phyloP scores from a whole-genome alignment of 2,113 vertebrate species.

The Jacana jacana region DNA sequence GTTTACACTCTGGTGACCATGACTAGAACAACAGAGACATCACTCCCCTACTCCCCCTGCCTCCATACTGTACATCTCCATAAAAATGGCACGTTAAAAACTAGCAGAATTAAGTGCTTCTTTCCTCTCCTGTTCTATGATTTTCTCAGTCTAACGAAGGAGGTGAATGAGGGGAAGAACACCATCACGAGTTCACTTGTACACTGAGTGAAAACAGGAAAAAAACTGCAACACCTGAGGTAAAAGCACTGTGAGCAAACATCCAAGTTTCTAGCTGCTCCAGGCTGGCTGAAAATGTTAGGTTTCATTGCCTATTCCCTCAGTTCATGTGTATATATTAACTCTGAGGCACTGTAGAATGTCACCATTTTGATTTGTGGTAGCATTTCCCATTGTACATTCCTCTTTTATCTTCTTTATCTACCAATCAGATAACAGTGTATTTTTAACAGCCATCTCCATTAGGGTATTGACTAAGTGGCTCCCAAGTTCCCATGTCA shows the following conservation, averaged over 20 bases:
- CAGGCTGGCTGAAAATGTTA: not conserved
- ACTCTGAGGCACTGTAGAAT: not conserved
- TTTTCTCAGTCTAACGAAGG: not conserved
- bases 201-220: not conserved
- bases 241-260: not conserved
- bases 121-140: not conserved
- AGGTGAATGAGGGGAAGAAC: not conserved
- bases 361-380: conserved; percentile 2
- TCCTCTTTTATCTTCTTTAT: conserved; percentile 40
- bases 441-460: conserved; percentile 49
- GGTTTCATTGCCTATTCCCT: not conserved
- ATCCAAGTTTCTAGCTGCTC: not conserved
- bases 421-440: not conserved
- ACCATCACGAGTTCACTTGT: not conserved
- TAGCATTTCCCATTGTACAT: not conserved
- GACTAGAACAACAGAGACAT: not conserved
- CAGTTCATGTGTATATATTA: not conserved
- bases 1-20: not conserved
- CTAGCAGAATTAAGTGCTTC: not conserved
- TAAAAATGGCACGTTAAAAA: not conserved
- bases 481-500: conserved; percentile 13
- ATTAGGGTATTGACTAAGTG: conserved; percentile 38
- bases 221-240: not conserved
- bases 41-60: not conserved
- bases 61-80: not conserved